Percentiles rank a stretch among this genome's conserved stretches.
Conservation (phyloP, 2,888 invertebrate genomes). For the Thereva unica region DNA sequence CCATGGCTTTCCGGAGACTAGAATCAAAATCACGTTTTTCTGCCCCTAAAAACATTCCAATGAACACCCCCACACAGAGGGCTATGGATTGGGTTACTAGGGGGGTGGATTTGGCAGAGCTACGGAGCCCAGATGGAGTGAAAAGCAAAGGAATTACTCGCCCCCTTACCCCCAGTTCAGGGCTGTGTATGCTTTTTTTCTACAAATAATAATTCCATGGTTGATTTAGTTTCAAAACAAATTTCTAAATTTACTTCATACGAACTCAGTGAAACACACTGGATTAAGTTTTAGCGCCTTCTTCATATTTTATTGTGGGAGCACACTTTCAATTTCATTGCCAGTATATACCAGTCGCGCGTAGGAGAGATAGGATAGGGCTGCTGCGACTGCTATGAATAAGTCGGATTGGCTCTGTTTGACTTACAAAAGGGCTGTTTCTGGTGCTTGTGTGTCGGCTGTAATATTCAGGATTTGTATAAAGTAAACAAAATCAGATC, state of each 20-base stretch:
- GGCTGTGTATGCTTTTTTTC: not conserved
- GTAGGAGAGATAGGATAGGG: slow-evolving; percentile 24
- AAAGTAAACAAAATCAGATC: too few species aligned
- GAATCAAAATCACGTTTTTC: slow-evolving; percentile 14
- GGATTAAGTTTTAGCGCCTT: slow-evolving; percentile 29
- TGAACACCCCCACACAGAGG: not conserved
- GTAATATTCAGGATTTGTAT: too few species aligned
- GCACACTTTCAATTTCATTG: too few species aligned
- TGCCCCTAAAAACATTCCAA: slow-evolving; percentile 10
- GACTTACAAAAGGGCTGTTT: slow-evolving; percentile 19
- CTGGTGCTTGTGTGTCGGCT: too few species aligned
- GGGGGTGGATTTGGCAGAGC: slow-evolving; percentile 4
- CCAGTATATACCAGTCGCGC: too few species aligned
- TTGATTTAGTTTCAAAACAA: slow-evolving; percentile 37
- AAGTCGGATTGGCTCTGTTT: not conserved
- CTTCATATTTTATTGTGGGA: slow-evolving; percentile 17
- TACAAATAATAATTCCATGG: slow-evolving; percentile 18
- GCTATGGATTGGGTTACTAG: too few species aligned
- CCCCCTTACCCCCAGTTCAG: not conserved
- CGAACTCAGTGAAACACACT: slow-evolving; percentile 20
- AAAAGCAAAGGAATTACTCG: not conserved
- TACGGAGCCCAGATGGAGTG: not conserved
- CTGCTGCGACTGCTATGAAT: slow-evolving; percentile 7
- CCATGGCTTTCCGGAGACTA: slow-evolving; percentile 1
- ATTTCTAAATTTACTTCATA: slow-evolving; percentile 28